Percentiles rank a stretch among this genome's conserved stretches.
These are phyloP conservation scores for human (Homo sapiens) DNA, from an alignment of 2,113 vertebrate species.

Conservation along the genomic window DNA sequence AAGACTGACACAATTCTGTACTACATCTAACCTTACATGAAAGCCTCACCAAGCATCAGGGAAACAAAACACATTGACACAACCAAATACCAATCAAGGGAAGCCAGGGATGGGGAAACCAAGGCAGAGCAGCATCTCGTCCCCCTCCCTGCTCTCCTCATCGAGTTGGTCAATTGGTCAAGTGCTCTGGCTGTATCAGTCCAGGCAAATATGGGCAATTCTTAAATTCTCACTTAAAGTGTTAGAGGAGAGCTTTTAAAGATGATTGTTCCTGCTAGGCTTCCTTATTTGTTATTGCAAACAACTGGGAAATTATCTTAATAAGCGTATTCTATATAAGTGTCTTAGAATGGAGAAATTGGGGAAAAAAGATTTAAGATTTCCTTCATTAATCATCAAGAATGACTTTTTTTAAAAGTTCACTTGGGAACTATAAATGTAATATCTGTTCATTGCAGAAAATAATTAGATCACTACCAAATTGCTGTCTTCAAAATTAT, in stretches of 20 bases:
- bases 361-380: not conserved
- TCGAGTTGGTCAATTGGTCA: not conserved
- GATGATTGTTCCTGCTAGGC: not conserved
- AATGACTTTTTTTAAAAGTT: not conserved
- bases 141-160: fast-evolving
- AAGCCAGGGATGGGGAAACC: not conserved
- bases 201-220: not conserved
- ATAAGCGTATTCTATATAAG: not conserved
- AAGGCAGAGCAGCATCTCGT: not conserved
- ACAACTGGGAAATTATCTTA: slow-evolving; percentile 1
- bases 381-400: not conserved
- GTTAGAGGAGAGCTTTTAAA: not conserved
- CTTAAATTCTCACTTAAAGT: not conserved
- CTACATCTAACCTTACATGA: not conserved
- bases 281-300: slow-evolving; percentile 1
- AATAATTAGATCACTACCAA: not conserved
- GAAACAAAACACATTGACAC: not conserved
- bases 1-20: not conserved
- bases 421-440: not conserved
- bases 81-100: not conserved
- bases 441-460: not conserved
- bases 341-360: not conserved
- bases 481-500: not conserved
- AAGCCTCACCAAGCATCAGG: not conserved
- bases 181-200: not conserved